These are phyloP conservation scores for Erebia aethiops DNA, from an alignment of 2,888 invertebrate genomes.

Conservation along the genomic window DNA sequence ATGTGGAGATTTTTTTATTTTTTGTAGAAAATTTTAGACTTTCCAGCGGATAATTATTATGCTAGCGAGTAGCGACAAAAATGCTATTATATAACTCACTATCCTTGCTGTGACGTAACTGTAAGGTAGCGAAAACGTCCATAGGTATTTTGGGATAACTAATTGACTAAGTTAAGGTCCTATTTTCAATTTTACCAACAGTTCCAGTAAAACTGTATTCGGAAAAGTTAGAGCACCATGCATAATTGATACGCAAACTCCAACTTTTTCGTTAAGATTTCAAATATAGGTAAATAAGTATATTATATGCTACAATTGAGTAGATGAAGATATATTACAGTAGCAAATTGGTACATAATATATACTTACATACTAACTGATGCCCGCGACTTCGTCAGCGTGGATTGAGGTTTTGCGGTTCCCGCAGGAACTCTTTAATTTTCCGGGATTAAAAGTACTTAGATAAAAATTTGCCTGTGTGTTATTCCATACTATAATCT, in stretches of 20 bases:
- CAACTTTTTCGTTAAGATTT: not conserved
- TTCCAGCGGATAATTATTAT: not conserved
- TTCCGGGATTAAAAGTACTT: too few species aligned
- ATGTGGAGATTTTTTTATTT: not conserved
- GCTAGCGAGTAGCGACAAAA: conserved; percentile 6
- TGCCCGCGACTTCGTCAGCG: too few species aligned
- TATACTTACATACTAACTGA: too few species aligned
- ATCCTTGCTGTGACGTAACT: conserved; percentile 71
- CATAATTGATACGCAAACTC: not conserved
- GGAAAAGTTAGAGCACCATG: not conserved
- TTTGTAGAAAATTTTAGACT: not conserved
- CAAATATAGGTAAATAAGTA: too few species aligned
- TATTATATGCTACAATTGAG: too few species aligned
- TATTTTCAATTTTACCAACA: not conserved
- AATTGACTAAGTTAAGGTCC: not conserved
- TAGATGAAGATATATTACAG: too few species aligned
- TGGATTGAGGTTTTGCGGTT: too few species aligned
- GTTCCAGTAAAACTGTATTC: not conserved
- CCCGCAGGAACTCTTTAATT: too few species aligned
- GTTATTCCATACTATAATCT: too few species aligned
- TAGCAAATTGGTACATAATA: too few species aligned
- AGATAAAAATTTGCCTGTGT: too few species aligned
- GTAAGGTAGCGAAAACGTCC: conserved; percentile 31
- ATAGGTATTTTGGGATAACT: conserved; percentile 8
- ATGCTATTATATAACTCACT: conserved; percentile 61